These are phyloP conservation scores for Channa argus DNA, from an alignment of 2,113 vertebrate species.

Conservation along the genomic window DNA sequence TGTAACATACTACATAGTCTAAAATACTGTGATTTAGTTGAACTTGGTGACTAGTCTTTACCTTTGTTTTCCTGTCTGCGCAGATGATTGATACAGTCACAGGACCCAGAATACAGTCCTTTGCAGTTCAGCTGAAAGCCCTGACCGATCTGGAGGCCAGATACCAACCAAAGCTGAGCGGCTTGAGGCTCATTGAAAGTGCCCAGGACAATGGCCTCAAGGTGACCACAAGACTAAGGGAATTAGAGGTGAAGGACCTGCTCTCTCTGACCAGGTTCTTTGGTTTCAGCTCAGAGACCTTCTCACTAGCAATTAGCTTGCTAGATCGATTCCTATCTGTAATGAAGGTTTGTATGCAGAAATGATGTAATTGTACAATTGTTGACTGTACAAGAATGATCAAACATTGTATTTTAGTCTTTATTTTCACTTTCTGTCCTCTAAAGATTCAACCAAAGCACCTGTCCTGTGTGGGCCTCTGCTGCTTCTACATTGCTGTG, in stretches of 20 bases:
- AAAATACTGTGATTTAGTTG: not conserved
- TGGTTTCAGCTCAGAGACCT: constrained; percentile 91
- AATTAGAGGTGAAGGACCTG: constrained; percentile 94
- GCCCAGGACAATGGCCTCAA: constrained; percentile 92
- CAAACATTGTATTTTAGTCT: not conserved
- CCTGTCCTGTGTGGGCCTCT: constrained; percentile 93
- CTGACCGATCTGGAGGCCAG: constrained; percentile 88
- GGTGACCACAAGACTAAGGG: constrained; percentile 90
- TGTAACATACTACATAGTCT: not conserved
- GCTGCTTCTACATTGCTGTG: constrained; percentile 95
- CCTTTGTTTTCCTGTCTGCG: constrained; percentile 1
- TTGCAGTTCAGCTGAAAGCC: constrained; percentile 86
- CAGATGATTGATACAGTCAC: constrained; percentile 92
- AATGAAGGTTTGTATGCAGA: constrained; percentile 90
- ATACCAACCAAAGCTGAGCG: constrained; percentile 91
- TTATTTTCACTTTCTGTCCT: not conserved
- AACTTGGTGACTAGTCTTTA: not conserved
- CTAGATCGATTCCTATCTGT: constrained; percentile 93
- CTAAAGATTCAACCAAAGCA: constrained; percentile 96
- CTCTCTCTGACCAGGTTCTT: constrained; percentile 95
- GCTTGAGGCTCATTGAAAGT: constrained; percentile 89
- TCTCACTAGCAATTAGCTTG: constrained; percentile 91
- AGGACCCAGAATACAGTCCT: constrained; percentile 76
- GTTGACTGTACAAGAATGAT: not conserved
- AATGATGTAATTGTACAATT: not conserved